phyloP scores from a whole-genome alignment of 2,797 vertebrate genomes.

The Trachops cirrhosus region DNA sequence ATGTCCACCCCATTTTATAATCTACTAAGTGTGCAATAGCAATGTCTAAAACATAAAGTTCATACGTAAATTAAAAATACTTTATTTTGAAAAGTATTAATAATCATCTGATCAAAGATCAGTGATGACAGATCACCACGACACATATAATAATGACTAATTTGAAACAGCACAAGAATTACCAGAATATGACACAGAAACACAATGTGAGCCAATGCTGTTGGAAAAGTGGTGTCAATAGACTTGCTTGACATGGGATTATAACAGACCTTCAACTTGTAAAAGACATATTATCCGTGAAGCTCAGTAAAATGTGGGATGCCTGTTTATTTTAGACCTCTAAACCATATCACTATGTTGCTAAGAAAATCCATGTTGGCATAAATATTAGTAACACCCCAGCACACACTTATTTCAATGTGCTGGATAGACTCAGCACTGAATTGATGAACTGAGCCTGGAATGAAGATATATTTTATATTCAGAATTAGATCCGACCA shows the following conservation, averaged over 20 bases:
- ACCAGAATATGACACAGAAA: neutral
- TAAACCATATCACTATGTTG: neutral
- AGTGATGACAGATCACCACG: neutral
- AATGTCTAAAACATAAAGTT: neutral
- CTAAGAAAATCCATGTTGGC: neutral
- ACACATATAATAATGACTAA: neutral
- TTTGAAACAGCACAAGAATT: neutral
- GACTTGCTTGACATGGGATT: neutral
- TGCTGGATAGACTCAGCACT: neutral
- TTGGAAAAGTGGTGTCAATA: neutral
- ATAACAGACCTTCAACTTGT: neutral
- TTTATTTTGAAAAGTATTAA: neutral
- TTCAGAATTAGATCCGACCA: neutral
- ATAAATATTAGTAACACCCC: neutral
- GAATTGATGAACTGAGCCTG: neutral
- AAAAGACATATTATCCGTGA: neutral
- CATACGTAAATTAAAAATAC: neutral
- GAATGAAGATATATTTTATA: neutral
- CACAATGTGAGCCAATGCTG: neutral
- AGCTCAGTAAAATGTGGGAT: neutral
- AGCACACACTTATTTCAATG: neutral
- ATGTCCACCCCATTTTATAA: neutral
- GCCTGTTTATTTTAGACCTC: neutral
- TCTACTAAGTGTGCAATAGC: neutral
- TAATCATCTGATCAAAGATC: neutral